Conservation (phyloP, 2,888 invertebrate species). For the Tetropium fuscum region DNA sequence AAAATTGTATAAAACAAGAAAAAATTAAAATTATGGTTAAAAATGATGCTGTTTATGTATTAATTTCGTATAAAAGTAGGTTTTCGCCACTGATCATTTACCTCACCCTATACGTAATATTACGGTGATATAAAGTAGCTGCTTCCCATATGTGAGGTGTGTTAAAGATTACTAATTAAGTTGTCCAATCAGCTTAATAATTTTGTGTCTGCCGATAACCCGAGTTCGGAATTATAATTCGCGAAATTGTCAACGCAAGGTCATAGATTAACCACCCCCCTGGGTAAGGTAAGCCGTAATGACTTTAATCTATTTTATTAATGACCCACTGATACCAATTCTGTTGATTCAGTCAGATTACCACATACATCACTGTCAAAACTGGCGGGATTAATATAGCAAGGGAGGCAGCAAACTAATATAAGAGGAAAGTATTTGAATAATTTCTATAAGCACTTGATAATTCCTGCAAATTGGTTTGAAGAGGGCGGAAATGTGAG, state of each 20-base stretch:
- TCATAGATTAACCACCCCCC: slow-evolving; percentile 16
- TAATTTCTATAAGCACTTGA: slow-evolving; percentile 3
- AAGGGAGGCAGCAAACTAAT: slow-evolving; percentile 8
- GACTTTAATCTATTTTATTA: slow-evolving; percentile 27
- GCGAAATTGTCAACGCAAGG: neutral
- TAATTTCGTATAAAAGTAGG: too few species aligned
- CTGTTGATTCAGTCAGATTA: slow-evolving; percentile 17
- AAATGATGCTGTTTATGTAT: too few species aligned
- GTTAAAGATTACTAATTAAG: slow-evolving; percentile 7
- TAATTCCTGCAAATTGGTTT: neutral
- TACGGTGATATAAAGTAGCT: too few species aligned
- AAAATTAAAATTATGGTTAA: too few species aligned
- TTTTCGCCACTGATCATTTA: too few species aligned
- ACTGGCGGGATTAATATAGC: slow-evolving; percentile 17
- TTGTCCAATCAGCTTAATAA: slow-evolving; percentile 7
- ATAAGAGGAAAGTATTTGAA: slow-evolving; percentile 12
- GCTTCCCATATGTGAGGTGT: too few species aligned
- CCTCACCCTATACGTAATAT: too few species aligned
- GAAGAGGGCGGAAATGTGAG: neutral
- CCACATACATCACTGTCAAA: slow-evolving; percentile 20
- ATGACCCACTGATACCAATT: slow-evolving; percentile 20
- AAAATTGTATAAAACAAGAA: too few species aligned
- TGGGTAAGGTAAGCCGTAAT: slow-evolving; percentile 16
- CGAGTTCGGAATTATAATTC: slow-evolving; percentile 10
- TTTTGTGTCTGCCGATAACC: neutral